phyloP scores from a whole-genome alignment of 2,113 vertebrate species.

The Sturnira hondurensis region DNA sequence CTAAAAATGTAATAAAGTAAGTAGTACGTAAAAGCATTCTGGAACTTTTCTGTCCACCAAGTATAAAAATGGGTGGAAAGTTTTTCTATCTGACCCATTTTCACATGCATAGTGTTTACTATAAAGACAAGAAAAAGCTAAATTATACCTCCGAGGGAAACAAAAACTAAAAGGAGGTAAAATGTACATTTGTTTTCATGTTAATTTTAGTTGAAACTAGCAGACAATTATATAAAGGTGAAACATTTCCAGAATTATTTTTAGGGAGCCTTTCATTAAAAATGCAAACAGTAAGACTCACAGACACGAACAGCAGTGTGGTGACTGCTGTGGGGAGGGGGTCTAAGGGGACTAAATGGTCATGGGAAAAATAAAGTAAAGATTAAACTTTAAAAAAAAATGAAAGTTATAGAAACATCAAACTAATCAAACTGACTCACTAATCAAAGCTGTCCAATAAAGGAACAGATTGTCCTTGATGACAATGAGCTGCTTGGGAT shows the following conservation, averaged over 20 bases:
- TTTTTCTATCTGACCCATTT: not conserved
- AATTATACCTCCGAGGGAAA: slow-evolving; percentile 30
- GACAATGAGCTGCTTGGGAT: not conserved
- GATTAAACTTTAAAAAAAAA: not conserved
- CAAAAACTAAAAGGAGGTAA: not conserved
- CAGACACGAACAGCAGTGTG: too few relatives aligned
- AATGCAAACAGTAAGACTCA: not conserved
- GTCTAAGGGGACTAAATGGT: too few relatives aligned
- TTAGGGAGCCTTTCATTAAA: not conserved
- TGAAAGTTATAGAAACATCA: not conserved
- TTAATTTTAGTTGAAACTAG: not conserved
- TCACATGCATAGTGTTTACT: slow-evolving; percentile 1
- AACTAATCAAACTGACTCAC: not conserved
- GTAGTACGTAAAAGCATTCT: not conserved
- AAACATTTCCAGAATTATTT: slow-evolving; percentile 17
- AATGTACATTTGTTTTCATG: not conserved
- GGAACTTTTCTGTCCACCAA: not conserved
- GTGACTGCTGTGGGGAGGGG: too few relatives aligned
- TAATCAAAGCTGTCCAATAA: not conserved
- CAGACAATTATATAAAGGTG: not conserved
- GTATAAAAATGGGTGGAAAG: not conserved
- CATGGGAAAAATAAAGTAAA: too few relatives aligned
- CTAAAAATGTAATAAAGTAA: not conserved
- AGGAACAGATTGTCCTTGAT: not conserved
- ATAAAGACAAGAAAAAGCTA: not conserved